Evolutionary conservation across 1,140 invertebrate genomes (phyloP).

Genomic region (Polypedilum vanderplanki): DNA sequence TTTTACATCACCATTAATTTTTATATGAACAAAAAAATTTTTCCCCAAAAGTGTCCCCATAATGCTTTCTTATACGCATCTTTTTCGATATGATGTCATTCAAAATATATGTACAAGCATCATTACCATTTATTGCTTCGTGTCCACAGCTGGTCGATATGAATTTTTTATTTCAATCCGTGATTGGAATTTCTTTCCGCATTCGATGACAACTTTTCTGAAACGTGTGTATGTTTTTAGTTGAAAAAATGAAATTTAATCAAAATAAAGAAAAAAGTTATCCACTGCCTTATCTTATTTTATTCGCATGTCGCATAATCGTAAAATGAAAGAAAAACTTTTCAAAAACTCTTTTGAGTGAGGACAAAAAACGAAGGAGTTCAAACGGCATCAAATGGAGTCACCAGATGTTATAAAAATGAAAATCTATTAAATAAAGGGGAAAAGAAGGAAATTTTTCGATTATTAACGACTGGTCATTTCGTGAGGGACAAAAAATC

Average conservation of each 20-base stretch:
- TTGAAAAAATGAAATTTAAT: neutral
- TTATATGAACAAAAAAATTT: too few relatives aligned
- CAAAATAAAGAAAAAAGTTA: neutral
- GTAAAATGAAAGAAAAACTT: neutral
- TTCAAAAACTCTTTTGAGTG: conserved; percentile 3
- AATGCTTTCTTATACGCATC: too few relatives aligned
- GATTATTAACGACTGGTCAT: conserved; percentile 15
- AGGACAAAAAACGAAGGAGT: neutral
- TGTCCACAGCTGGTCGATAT: conserved; percentile 27
- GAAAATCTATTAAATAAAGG: conserved; percentile 27
- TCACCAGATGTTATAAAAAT: conserved; percentile 4
- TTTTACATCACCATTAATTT: too few relatives aligned
- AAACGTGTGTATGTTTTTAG: neutral
- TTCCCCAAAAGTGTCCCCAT: too few relatives aligned
- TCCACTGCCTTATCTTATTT: neutral
- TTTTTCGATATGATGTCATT: too few relatives aligned
- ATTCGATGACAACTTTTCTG: neutral
- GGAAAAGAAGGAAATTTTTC: neutral
- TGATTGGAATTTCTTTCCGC: conserved; percentile 17
- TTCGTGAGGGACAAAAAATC: too few relatives aligned
- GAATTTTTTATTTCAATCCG: conserved; percentile 24
- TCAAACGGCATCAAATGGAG: neutral
- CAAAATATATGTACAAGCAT: neutral
- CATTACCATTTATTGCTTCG: conserved; percentile 23
- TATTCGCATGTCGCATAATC: conserved; percentile 6